Conservation (phyloP, 2,888 invertebrate genomes). For the Eupithecia insigniata region DNA sequence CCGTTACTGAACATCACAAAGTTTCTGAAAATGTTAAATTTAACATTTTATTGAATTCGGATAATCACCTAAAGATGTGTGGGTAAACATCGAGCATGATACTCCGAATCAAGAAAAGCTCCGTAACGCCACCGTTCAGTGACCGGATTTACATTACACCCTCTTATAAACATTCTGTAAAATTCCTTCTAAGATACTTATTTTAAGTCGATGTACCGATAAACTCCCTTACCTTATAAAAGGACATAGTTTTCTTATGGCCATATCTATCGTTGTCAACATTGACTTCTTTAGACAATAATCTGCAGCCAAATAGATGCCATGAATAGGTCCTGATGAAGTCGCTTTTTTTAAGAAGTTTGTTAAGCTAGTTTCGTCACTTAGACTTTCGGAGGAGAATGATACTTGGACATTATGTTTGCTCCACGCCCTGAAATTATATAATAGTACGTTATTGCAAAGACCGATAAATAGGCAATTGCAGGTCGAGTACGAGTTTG, state of each 20-base stretch:
- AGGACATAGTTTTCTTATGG: conserved; percentile 27
- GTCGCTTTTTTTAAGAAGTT: conserved; percentile 25
- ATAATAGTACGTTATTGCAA: too few relatives aligned
- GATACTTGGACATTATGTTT: conserved; percentile 37
- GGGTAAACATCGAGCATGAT: too few relatives aligned
- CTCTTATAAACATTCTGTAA: not conserved
- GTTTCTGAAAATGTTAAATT: conserved; percentile 15
- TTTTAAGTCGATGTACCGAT: not conserved
- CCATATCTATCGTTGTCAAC: conserved; percentile 18
- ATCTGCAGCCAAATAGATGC: conserved; percentile 32
- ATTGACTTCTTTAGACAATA: conserved; percentile 9
- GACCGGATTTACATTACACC: too few relatives aligned
- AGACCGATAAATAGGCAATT: too few relatives aligned
- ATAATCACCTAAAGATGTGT: not conserved
- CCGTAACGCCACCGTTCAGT: too few relatives aligned
- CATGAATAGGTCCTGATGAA: conserved; percentile 23
- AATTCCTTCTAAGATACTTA: not conserved
- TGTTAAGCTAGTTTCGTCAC: conserved; percentile 13
- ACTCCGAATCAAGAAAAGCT: too few relatives aligned
- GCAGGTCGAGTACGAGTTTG: too few relatives aligned
- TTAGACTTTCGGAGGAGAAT: conserved; percentile 32
- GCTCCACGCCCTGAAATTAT: conserved; percentile 44
- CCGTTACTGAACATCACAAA: conserved; percentile 30
- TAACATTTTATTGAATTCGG: not conserved
- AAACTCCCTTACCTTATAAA: conserved; percentile 27